Base-by-base conservation (phyloP, 2,888 invertebrate genomes). In the Megamerina dolium region DNA sequence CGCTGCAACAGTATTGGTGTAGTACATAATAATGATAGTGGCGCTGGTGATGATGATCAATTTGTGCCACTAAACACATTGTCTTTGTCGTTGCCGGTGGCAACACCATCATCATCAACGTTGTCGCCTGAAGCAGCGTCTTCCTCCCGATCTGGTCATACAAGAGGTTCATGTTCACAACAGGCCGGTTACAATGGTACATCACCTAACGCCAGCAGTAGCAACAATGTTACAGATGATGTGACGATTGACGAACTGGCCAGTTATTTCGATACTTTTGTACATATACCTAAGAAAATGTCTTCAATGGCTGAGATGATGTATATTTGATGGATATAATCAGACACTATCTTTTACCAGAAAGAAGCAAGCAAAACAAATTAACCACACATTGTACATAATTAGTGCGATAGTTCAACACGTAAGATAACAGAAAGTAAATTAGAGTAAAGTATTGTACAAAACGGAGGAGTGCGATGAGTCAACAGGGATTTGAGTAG, bases 301-400 rank as follows among this genome's bases (percentile, higher is more conserved):
- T 93, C 93, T 36, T 82, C 85, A 45, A 94, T 94, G 94, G 94
- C 94, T 46, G 93, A 94, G 76, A 93, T 93, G 92, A 95, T 94
- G 94, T 95, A 95, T 69, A 93, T 91, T 74, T 89, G 78, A 79
- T 47, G 20, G 6, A 10, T n/a, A n/a, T n/a, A n/a, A n/a, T n/a
- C n/a, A n/a, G n/a, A n/a, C n/a, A n/a, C n/a, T n/a, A n/a, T n/a
- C n/a, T n/a, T n/a, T n/a, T n/a, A n/a, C n/a, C n/a, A n/a, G n/a
- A n/a, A n/a, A n/a, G n/a, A n/a, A n/a, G n/a, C n/a, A n/a, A n/a
- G n/a, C n/a, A n/a, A n/a, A n/a, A n/a, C n/a, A n/a, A n/a, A n/a
- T n/a, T n/a, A n/a, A n/a, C n/a, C n/a, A n/a, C n/a, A n/a, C n/a
- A n/a, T n/a, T n/a, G n/a, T n/a, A n/a, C n/a, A n/a, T n/a, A n/a